Base-by-base conservation (phyloP, 2,888 invertebrate species). In the Drosophila robusta region DNA sequence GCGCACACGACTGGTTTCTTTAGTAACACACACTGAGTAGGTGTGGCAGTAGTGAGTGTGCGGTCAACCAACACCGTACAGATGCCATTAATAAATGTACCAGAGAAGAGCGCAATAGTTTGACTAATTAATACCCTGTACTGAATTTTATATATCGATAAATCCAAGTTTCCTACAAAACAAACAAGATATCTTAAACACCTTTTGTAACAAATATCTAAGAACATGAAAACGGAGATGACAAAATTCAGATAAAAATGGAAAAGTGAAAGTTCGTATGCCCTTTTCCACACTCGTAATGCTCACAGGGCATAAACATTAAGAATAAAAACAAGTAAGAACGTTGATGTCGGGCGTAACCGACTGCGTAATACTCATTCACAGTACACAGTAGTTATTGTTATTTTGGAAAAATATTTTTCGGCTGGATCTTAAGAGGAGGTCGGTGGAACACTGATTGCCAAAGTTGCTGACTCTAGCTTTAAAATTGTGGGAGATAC, bases 11-110 rank as follows among this genome's bases (percentile, higher is more conserved):
- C 11, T 50, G 22, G 11, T 57, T 54, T 60, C 16, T 34, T 54
- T 41, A 26, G 24, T 32, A 14, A 45, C 63, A 29, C 45, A 56
- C 50, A 57, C 16, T 34, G 42, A 36, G 47, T 16, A n/a, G 45
- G 56, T 24, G 58, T 42, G 47, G 32, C 66, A 49, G 45, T 36
- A 50, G 24, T 8, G 45, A 44, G 44, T 55, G 39, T 72, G 72
- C 46, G 81, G 83, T 79, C 67, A n/a, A 49, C 63, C 76, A 63
- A 41, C 51, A 46, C 34, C 58, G 46, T 42, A n/a, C 67, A 60
- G 38, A 54, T 32, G 26, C 54, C 65, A 86, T 82, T 72, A 86
- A 82, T 75, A 46, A 63, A 36, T 57, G 18, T 22, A 41, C 1
- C 0, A 18, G n/a, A n/a, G 12, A 49, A 8, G 1, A 9, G 4